Evolutionary conservation across 1,140 invertebrate genomes (phyloP).

Genomic region (Wasmannia auropunctata): DNA sequence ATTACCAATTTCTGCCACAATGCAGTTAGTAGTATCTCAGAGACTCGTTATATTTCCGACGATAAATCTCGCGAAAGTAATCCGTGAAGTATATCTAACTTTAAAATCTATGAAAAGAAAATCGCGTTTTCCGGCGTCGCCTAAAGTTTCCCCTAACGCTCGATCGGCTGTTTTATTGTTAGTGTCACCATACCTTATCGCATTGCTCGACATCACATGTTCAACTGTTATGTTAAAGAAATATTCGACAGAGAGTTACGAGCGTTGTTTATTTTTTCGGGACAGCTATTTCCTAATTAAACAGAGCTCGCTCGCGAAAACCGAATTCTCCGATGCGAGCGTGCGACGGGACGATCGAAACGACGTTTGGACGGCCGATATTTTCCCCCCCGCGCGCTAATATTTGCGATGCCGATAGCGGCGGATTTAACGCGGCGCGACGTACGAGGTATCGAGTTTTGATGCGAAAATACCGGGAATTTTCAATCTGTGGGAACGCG

Average conservation of each 20-base stretch:
- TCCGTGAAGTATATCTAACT: not conserved
- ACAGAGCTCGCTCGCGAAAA: not conserved
- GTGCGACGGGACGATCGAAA: not conserved
- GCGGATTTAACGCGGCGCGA: conserved; percentile 34
- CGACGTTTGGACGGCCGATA: not conserved
- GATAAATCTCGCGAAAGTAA: not conserved
- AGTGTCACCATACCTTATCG: not conserved
- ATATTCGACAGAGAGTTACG: not conserved
- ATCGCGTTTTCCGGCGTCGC: not conserved
- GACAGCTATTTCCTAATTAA: conserved; percentile 26
- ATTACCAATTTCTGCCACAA: conserved; percentile 56
- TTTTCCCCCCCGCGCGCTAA: conserved; percentile 19
- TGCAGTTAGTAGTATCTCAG: conserved; percentile 29
- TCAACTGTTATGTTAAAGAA: not conserved
- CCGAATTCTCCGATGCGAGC: conserved; percentile 13
- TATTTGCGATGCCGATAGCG: conserved; percentile 55
- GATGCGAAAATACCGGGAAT: conserved; percentile 50
- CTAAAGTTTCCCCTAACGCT: not conserved
- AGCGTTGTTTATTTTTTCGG: not conserved
- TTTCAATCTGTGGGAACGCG: conserved; percentile 44
- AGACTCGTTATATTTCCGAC: conserved; percentile 3
- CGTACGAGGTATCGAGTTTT: conserved; percentile 36
- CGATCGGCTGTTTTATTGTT: not conserved
- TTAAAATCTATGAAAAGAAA: not conserved
- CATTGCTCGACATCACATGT: too few species aligned